Base-by-base conservation (phyloP, 2,113 vertebrate species). In the Nothocercus nigrocapillus region DNA sequence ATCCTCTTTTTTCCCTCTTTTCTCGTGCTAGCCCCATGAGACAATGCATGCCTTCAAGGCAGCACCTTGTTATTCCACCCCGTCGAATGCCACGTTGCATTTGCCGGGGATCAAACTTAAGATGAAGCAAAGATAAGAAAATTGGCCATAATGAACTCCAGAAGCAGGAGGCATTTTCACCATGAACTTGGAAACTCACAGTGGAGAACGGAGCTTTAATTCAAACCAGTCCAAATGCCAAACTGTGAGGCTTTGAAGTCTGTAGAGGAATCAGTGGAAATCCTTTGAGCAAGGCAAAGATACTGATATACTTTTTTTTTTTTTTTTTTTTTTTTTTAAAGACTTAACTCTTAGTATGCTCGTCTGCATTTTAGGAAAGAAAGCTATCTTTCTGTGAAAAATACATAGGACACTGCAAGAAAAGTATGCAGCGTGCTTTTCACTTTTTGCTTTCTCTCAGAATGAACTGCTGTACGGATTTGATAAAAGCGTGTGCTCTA, bases 131-230 rank as follows among this genome's bases (percentile, higher is more conserved):
- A 99, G 99, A 99, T 99, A 99, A 99, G 99, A 99, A 98, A 98
- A 99, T 98, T 98, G 98, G 96, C 97, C 97, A 90, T 99, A 99
- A 99, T 99, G 98, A 98, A 98, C 98, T 98, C 98, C 99, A 99
- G 99, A 98, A 98, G 98, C 97, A 73, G 90, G 95, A 82, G 38
- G 97, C 97, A 98, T 98, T 98, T 98, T 98, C 98, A 97, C 98
- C 98, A 95, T 98, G 96, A 98, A 98, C 98, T 98, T 97, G 97
- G 98, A 98, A 98, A 98, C 93, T 82, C 51, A 15, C 98, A 96
- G 91, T 97, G 95, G 97, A 98, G 98, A 98, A 98, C 98, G 98
- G 97, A 98, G 96, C 96, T 98, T 88, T 99, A 99, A 99, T 99
- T 99, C 98, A 99, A 99, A 98, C 98, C 99, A 99, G 98, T 95